phyloP scores from a whole-genome alignment of 2,888 invertebrate species.

The Noctua fimbriata region DNA sequence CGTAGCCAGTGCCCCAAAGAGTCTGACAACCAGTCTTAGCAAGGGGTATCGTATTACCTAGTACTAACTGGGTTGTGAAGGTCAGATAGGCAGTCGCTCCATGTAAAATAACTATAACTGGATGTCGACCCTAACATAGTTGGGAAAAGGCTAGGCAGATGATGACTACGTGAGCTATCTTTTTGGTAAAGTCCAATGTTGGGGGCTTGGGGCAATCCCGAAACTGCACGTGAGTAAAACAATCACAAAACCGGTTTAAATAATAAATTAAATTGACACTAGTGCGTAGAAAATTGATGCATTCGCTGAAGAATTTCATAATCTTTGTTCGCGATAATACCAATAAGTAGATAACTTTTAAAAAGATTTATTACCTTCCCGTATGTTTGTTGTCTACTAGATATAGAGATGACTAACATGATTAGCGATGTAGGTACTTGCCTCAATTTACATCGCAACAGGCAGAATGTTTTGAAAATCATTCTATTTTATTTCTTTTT shows the following conservation, averaged over 20 bases:
- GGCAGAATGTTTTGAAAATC: neutral
- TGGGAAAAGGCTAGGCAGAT: no score
- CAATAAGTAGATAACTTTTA: constrained; percentile 5
- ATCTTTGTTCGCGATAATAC: constrained; percentile 16
- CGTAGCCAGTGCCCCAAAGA: no score
- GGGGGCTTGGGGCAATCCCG: neutral
- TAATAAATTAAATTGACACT: constrained; percentile 14
- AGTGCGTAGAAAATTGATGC: constrained; percentile 4
- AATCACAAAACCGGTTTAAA: constrained; percentile 4
- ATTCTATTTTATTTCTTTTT: neutral
- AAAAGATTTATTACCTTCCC: constrained; percentile 8
- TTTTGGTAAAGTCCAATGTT: neutral
- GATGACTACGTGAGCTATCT: no score
- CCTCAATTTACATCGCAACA: neutral
- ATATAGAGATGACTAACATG: constrained; percentile 1
- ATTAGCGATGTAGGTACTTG: neutral
- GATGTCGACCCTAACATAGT: no score
- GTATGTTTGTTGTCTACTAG: neutral
- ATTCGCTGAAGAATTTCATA: neutral
- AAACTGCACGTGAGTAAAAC: neutral
- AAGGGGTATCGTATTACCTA: no score
- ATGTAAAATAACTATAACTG: no score
- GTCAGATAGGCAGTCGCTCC: no score
- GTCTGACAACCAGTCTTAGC: no score
- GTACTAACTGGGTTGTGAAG: no score